Evolutionary conservation across 2,113 vertebrate species (phyloP).

Genomic region (Chaetops frenatus): DNA sequence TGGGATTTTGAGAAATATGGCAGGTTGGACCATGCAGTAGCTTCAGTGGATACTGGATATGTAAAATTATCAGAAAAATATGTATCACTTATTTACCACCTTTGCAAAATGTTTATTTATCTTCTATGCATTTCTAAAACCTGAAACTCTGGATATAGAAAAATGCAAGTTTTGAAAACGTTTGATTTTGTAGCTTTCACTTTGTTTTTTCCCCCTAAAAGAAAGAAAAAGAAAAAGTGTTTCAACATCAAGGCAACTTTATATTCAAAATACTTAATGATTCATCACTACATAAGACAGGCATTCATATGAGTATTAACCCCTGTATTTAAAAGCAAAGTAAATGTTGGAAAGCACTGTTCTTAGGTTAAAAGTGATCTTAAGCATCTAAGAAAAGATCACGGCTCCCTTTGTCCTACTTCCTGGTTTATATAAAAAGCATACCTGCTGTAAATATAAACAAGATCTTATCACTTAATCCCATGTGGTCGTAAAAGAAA

Average conservation of each 20-base stretch:
- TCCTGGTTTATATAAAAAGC: not conserved
- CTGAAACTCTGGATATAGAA: not conserved
- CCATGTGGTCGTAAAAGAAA: not conserved
- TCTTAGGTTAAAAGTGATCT: not conserved
- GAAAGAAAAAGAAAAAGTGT: not conserved
- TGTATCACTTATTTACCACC: fast-evolving
- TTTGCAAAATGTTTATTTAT: not conserved
- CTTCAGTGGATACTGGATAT: not conserved
- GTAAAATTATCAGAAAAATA: not conserved
- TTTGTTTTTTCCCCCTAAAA: fast-evolving
- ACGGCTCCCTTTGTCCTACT: not conserved
- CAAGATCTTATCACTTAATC: not conserved
- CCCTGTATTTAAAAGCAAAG: not conserved
- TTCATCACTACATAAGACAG: not conserved
- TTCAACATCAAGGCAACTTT: not conserved
- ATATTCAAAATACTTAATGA: not conserved
- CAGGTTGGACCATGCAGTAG: not conserved
- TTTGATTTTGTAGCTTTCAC: not conserved
- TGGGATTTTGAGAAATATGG: not conserved
- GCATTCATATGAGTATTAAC: not conserved
- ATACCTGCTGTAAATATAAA: not conserved
- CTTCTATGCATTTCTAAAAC: not conserved
- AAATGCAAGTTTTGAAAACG: not conserved
- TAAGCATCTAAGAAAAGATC: not conserved
- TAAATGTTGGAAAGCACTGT: not conserved